Evolutionary conservation across 2,113 vertebrate genomes (phyloP).

Genomic region (Blennius ocellaris): DNA sequence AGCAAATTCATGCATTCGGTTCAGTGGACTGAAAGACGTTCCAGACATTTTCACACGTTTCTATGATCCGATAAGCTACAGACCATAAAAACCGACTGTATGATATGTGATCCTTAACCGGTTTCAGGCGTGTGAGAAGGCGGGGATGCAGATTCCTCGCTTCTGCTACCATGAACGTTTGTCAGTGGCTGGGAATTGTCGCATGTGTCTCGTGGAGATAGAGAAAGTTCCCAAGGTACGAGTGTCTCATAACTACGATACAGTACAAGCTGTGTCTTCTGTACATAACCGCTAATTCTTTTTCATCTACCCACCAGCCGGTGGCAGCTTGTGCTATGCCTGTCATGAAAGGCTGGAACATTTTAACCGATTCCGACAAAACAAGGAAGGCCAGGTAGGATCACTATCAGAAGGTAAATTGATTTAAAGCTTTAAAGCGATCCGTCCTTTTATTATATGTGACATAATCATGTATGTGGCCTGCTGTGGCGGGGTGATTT

Average conservation of each 20-base stretch:
- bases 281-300: background rate
- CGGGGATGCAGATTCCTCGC: conserved; percentile 94
- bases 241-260: background rate
- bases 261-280: background rate
- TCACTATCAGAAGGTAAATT: background rate
- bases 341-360: conserved; percentile 98
- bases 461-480: too few species aligned
- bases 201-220: conserved; percentile 98
- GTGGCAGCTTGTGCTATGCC: conserved; percentile 98
- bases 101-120: conserved; percentile 6
- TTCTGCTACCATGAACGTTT: conserved; percentile 97
- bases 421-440: background rate
- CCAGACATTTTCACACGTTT: background rate
- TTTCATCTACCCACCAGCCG: conserved; percentile 81
- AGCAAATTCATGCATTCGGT: background rate
- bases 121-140: conserved; percentile 91
- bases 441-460: too few species aligned
- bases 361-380: conserved; percentile 95
- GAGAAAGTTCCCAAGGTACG: conserved; percentile 94
- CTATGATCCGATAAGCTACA: too few species aligned
- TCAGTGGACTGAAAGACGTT: background rate
- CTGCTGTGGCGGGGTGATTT: too few species aligned
- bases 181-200: conserved; percentile 95
- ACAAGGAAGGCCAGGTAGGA: conserved; percentile 93
- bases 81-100: background rate